phyloP scores from a whole-genome alignment of 2,113 vertebrate genomes.

The Nesoenas mayeri region DNA sequence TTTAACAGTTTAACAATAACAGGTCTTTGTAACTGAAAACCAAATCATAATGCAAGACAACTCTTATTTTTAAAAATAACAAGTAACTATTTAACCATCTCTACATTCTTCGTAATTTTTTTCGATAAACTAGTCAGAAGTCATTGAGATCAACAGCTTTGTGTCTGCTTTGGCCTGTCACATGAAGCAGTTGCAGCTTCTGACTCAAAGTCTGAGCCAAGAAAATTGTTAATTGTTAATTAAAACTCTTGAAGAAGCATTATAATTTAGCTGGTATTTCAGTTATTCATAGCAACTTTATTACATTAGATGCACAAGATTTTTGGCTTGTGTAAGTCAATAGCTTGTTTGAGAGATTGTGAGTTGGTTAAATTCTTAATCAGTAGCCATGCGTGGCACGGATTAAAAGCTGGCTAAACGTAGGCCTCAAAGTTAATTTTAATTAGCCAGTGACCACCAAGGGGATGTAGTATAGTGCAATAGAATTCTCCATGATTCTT shows the following conservation, averaged over 20 bases:
- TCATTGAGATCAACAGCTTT: neutral
- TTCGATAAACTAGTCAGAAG: neutral
- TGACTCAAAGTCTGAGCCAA: slow-evolving; percentile 4
- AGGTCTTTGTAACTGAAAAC: neutral
- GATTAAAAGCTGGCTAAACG: neutral
- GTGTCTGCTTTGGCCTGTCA: neutral
- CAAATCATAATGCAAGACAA: neutral
- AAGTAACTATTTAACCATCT: neutral
- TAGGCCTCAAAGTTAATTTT: neutral
- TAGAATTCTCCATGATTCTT: neutral
- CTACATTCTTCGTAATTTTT: neutral
- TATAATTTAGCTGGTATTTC: slow-evolving; percentile 33
- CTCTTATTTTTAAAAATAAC: neutral
- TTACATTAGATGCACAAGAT: neutral
- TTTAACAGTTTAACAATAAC: neutral
- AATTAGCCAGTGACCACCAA: neutral
- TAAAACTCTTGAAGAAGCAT: neutral
- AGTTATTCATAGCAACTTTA: neutral
- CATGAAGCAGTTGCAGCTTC: neutral
- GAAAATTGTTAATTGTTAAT: slow-evolving; percentile 27
- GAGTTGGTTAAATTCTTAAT: neutral
- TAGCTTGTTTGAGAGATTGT: neutral
- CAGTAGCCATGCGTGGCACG: neutral
- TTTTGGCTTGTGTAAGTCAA: neutral
- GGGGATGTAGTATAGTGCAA: neutral